Base-by-base conservation (phyloP, 2,888 invertebrate genomes). In the Boloria selene region DNA sequence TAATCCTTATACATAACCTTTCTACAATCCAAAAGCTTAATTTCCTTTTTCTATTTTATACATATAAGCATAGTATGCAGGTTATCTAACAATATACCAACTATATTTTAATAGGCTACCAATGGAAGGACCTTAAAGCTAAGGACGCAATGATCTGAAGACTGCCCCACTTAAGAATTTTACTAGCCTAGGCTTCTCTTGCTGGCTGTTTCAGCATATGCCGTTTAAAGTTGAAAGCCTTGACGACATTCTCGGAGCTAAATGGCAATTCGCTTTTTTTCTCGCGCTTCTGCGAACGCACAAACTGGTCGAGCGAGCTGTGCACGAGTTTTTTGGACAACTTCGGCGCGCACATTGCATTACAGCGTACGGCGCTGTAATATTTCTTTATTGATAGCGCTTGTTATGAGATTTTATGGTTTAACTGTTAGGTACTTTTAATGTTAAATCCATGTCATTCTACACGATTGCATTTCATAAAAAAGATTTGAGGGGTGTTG, bases 261-360 rank as follows among this genome's bases (percentile, higher is more conserved):
- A 84, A 85, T 83, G 83, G 86, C 85, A 84, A 87, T 86, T 87
- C 81, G 81, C 81, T 84, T 86, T 86, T 87, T 90, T 87, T 84
- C 70, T 69, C 63, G 79, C 76, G 75, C 81, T 91, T 90, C 90
- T 85, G 85, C 88, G 90, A 89, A 90, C 81, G 80, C 71, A 75
- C 78, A 82, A 90, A 90, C 91, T 79, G 90, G 91, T 90, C 84
- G 74, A 73, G 85, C 85, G 74, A 81, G 85, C 76, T 76, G 80
- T 75, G 81, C 79, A 75, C 77, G 75, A 80, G 86, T 88, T 89
- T 90, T 90, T 91, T 90, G 88, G 81, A 80, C 77, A 78, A 80
- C 82, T 76, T 79, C 68, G 70, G 70, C 53, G 75, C 79, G 79
- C 77, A 73, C 66, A 60, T 60, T 65, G 59, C 60, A 26, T 45